Evolutionary conservation across 2,888 invertebrate genomes (phyloP).

Genomic region (Agrenia bidenticulata): DNA sequence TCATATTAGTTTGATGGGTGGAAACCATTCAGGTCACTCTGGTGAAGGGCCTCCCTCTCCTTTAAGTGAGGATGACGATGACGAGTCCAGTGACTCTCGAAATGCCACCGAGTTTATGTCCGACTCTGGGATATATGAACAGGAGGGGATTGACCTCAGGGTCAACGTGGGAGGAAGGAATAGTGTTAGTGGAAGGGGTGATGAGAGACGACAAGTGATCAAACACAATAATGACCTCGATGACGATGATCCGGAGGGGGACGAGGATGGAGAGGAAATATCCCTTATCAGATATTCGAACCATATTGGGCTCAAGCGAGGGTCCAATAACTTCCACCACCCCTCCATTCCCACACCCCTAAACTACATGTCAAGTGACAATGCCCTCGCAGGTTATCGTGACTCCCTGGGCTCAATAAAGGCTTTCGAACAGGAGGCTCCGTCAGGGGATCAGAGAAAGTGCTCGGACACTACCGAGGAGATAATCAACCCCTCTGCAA

Average conservation of each 20-base stretch:
- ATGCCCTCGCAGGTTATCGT: constrained; percentile 4
- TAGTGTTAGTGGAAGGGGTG: constrained; percentile 32
- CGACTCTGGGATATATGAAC: constrained; percentile 46
- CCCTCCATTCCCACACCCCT: constrained; percentile 31
- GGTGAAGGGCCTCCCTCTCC: constrained; percentile 42
- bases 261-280: constrained; percentile 34
- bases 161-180: constrained; percentile 44
- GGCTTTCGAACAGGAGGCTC: too few species aligned
- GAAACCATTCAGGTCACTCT: constrained; percentile 25
- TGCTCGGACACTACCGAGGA: constrained; percentile 40
- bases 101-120: constrained; percentile 46
- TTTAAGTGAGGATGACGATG: constrained; percentile 45
- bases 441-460: constrained; percentile 22
- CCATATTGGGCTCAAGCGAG: constrained; percentile 28
- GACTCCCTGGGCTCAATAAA: too few species aligned
- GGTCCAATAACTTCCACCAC: constrained; percentile 22
- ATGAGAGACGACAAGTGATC: constrained; percentile 21
- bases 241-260: constrained; percentile 40
- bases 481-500: neutral
- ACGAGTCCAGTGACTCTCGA: constrained; percentile 42
- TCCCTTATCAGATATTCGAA: constrained; percentile 25
- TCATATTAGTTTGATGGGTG: constrained; percentile 37
- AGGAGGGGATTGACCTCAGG: constrained; percentile 51
- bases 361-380: constrained; percentile 28
- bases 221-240: constrained; percentile 18